phyloP scores from a whole-genome alignment of 2,113 vertebrate species.

The Talpa occidentalis region DNA sequence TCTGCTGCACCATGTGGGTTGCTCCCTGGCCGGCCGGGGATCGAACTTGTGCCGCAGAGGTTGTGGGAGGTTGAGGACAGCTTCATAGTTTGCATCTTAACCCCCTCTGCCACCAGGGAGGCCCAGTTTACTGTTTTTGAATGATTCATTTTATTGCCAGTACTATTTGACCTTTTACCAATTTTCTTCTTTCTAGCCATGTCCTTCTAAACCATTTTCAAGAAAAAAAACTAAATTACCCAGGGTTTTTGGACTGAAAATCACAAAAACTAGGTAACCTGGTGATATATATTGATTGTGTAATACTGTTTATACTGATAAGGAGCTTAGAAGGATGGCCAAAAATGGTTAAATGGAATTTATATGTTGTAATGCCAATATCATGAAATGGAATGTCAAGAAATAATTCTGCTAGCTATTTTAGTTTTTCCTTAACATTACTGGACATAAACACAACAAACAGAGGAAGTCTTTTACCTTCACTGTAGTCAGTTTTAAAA shows the following conservation, averaged over 20 bases:
- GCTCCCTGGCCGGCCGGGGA: no score
- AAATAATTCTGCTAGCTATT: not conserved
- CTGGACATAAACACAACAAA: not conserved
- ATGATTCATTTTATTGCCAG: slow-evolving; percentile 33
- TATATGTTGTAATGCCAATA: slow-evolving; percentile 2
- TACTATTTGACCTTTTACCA: not conserved
- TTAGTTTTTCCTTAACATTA: not conserved
- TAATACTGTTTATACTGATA: not conserved
- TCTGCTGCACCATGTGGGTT: no score
- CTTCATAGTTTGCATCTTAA: no score
- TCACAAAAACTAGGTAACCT: not conserved
- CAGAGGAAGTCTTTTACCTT: not conserved
- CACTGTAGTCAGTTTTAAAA: not conserved
- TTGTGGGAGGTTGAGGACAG: no score
- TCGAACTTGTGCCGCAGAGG: no score
- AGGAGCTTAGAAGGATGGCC: not conserved
- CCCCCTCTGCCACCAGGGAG: no score
- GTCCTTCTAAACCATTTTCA: slow-evolving; percentile 23
- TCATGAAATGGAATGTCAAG: not conserved
- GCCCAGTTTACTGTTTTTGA: slow-evolving; percentile 4
- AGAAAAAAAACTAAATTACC: not conserved
- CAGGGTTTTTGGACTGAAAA: not conserved
- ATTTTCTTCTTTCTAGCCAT: not conserved
- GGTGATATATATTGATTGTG: not conserved
- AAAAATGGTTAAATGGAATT: not conserved